Conservation (phyloP, 2,113 vertebrate species). For the Barnardius zonarius region DNA sequence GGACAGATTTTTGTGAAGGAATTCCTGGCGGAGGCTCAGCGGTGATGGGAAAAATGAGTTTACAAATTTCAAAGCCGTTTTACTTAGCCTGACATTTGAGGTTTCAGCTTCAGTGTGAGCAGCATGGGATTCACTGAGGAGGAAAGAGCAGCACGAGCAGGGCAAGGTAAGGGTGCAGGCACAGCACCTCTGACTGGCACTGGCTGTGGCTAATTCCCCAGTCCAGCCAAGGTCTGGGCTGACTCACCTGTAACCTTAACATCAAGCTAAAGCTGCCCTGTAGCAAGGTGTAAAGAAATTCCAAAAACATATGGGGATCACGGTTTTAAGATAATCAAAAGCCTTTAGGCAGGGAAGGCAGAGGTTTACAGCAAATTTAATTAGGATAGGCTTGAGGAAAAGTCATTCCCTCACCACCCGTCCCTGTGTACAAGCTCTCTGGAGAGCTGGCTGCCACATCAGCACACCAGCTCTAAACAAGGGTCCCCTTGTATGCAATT, state of each 20-base stretch:
- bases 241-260: neutral
- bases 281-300: neutral
- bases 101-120: neutral
- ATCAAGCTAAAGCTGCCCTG: neutral
- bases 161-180: neutral
- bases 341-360: neutral
- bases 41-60: neutral
- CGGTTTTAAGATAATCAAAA: constrained; percentile 46
- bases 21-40: neutral
- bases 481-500: accelerated
- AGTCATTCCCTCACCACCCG: neutral
- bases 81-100: constrained; percentile 16
- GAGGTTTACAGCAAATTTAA: constrained; percentile 44
- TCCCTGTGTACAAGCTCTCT: neutral
- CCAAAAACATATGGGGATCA: neutral
- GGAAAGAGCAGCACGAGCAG: neutral
- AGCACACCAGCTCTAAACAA: neutral
- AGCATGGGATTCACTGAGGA: neutral
- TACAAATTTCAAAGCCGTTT: constrained; percentile 42
- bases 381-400: constrained; percentile 24
- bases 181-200: neutral
- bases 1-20: constrained; percentile 32
- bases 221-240: neutral
- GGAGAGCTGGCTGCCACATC: neutral
- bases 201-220: neutral